Base-by-base conservation (phyloP, 2,888 invertebrate genomes). In the Melieria omissa region DNA sequence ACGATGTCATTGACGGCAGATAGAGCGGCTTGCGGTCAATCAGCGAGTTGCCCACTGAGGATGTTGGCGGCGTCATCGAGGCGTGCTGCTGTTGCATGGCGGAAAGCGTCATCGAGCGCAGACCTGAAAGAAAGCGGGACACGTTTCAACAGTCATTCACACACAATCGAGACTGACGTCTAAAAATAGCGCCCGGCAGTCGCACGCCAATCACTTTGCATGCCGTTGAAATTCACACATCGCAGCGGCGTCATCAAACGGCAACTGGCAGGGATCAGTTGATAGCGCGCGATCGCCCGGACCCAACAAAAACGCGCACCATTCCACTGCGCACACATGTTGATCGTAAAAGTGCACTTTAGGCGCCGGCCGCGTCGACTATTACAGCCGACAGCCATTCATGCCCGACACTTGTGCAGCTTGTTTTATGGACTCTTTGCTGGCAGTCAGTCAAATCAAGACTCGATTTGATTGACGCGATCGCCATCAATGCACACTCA, bases 1-100 rank as follows among this genome's bases (percentile, higher is more conserved):
- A 78, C 10, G 84, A 79, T 55, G 83, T 84, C 75, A 83, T 78
- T 58, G 86, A 79, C 65, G 83, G 79, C 76, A 84, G 80, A 77
- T 83, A 86, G 66, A 81, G 81, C 55, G 86, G 81, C 78, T 86
- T 86, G n/a, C 84, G 82, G 75, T 86, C 86, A 68, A 86, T 80
- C 47, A 85, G 80, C 45, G 80, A 79, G 61, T 79, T 80, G 57
- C 79, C 74, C 54, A 76, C 78, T 72, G 82, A 75, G 65, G 77
- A 71, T 9, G 74, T 70, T 74, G 84, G 80, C 69, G 84, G 79
- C 29, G 83, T 81, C 74, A 76, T 75, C 74, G 82, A 79, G 49
- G 81, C 75, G 9, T 79, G 79, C 66, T 82, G 80, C 62, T 78
- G 81, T 52, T 71, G 72, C 65, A 71, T 70, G 63, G 72, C 61